Conservation (phyloP, 2,888 invertebrate species). For the Lithosia quadra region DNA sequence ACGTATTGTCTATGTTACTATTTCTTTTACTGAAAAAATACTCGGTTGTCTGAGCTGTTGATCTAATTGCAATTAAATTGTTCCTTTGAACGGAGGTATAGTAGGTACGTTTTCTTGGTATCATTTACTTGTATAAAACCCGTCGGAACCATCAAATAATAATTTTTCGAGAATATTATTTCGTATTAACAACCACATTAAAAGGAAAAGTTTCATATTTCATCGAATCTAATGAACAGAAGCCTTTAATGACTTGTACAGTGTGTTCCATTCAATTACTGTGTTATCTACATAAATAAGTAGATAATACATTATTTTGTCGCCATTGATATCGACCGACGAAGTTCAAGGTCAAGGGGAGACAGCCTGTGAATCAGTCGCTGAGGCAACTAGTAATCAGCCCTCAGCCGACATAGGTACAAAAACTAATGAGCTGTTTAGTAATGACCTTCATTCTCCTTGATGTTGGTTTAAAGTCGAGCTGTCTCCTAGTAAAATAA, state of each 20-base stretch:
- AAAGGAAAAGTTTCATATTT: constrained; percentile 2
- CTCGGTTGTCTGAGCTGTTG: not conserved
- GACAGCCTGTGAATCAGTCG: constrained; percentile 59
- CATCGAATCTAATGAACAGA: not conserved
- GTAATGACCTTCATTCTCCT: constrained; percentile 56
- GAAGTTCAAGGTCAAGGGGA: constrained; percentile 76
- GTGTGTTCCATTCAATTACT: too few relatives aligned
- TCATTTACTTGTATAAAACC: too few relatives aligned
- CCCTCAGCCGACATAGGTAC: constrained; percentile 49
- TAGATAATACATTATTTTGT: too few relatives aligned
- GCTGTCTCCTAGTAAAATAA: constrained; percentile 38
- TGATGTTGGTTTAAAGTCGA: constrained; percentile 45
- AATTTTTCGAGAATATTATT: not conserved
- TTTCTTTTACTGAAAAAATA: not conserved
- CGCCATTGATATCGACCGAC: constrained; percentile 77
- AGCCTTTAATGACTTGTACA: constrained; percentile 44
- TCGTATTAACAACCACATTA: not conserved
- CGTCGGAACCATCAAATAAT: not conserved
- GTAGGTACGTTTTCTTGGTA: not conserved
- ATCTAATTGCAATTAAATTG: not conserved
- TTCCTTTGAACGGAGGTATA: not conserved
- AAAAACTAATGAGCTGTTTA: constrained; percentile 57
- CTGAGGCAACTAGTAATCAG: constrained; percentile 57
- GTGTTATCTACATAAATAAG: too few relatives aligned
- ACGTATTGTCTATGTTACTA: constrained; percentile 9